Conservation (phyloP, 2,113 vertebrate genomes). For the Alectura lathami region DNA sequence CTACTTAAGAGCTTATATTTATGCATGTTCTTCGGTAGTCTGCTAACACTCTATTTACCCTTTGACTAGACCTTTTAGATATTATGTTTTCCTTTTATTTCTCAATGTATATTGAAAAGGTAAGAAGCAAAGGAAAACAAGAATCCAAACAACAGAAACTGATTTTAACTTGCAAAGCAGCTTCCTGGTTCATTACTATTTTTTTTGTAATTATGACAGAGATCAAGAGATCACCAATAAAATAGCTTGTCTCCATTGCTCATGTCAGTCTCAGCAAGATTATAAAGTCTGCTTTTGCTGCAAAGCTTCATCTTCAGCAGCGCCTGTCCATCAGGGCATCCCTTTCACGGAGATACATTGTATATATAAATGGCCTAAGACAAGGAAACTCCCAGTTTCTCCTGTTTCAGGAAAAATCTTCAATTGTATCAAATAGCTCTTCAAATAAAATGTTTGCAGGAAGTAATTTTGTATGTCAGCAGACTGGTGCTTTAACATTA, state of each 20-base stretch:
- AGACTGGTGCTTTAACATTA: background rate
- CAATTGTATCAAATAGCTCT: background rate
- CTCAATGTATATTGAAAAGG: background rate
- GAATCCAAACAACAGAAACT: background rate
- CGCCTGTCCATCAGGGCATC: background rate
- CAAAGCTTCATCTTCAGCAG: background rate
- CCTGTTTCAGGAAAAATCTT: background rate
- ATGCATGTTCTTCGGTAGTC: background rate
- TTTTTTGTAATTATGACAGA: background rate
- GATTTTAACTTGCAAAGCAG: background rate
- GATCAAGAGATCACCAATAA: background rate
- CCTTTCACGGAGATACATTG: background rate
- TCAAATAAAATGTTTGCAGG: background rate
- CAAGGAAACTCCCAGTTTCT: background rate
- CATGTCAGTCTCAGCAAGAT: background rate
- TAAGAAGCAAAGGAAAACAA: background rate
- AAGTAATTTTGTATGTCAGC: background rate
- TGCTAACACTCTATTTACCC: background rate
- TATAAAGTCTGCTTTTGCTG: background rate
- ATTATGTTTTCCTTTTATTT: background rate
- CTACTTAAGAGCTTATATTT: background rate
- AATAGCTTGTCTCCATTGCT: background rate
- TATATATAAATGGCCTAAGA: background rate
- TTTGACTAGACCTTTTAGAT: background rate
- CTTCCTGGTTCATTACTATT: background rate